A percentile compares a stretch with the other conserved stretches of the same genome.
Conservation (phyloP, 2,797 vertebrate genomes). For the Peromyscus eremicus region DNA sequence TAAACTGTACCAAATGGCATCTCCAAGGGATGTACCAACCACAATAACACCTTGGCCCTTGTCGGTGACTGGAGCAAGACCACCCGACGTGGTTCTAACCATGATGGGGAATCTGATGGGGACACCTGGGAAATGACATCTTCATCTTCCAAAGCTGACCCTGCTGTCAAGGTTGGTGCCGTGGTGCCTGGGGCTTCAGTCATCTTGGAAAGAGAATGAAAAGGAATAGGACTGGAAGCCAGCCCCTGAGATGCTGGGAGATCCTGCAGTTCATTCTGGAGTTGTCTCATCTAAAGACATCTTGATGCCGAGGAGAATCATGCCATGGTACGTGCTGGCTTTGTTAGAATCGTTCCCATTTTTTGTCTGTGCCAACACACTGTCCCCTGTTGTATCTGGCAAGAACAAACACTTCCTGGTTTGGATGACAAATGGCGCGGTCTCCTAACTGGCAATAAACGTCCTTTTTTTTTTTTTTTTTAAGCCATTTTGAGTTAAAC, state of each 20-base stretch:
- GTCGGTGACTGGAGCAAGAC: background rate
- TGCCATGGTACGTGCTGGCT: background rate
- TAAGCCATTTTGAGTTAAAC: slow-evolving; percentile 24
- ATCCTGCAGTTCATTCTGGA: background rate
- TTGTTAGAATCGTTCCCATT: background rate
- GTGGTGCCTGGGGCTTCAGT: background rate
- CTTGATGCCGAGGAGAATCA: background rate
- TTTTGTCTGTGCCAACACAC: background rate
- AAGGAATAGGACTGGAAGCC: background rate
- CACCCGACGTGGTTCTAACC: background rate
- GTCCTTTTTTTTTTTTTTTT: slow-evolving; percentile 4
- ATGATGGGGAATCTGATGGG: background rate
- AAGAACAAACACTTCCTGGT: slow-evolving; percentile 12
- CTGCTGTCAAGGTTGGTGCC: background rate
- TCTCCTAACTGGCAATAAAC: slow-evolving; percentile 27
- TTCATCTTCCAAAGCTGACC: slow-evolving; percentile 1
- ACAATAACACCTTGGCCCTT: background rate
- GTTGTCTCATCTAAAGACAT: background rate
- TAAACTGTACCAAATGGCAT: background rate
- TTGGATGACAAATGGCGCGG: slow-evolving; percentile 52
- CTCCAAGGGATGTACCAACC: background rate
- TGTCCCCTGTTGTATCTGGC: background rate
- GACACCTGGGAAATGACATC: background rate
- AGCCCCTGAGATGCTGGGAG: background rate
- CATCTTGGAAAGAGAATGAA: background rate